Evolutionary conservation across 2,797 vertebrate species (phyloP).

Genomic region (Podarcis lilfordi): DNA sequence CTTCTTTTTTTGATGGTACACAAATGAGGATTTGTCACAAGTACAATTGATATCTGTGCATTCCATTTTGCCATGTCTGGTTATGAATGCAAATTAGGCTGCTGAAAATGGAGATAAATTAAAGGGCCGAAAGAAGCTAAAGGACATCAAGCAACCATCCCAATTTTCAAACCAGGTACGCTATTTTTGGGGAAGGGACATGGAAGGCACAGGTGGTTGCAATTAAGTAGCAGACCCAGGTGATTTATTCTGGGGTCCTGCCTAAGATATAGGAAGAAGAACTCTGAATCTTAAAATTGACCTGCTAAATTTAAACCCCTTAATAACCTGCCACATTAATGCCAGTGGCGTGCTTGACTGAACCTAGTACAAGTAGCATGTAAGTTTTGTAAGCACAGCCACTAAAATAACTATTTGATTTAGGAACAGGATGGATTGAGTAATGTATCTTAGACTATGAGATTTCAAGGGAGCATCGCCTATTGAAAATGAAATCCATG

Average conservation of each 20-base stretch:
- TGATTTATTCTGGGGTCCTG: background rate
- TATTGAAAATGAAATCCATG: slow-evolving; percentile 50
- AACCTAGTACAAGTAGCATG: slow-evolving; percentile 8
- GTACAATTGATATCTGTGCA: background rate
- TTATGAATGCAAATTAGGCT: background rate
- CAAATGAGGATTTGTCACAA: background rate
- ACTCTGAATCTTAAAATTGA: background rate
- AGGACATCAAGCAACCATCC: background rate
- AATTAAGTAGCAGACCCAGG: background rate
- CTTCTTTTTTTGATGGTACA: background rate
- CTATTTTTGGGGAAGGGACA: no score
- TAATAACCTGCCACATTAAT: background rate
- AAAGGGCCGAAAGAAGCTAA: background rate
- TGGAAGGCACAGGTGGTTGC: background rate
- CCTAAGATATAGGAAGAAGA: background rate
- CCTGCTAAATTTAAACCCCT: background rate
- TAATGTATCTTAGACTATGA: slow-evolving; percentile 61
- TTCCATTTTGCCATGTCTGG: background rate
- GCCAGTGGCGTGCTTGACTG: background rate
- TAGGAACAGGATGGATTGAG: slow-evolving; percentile 48
- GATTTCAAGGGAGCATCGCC: slow-evolving; percentile 46
- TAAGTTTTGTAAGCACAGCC: slow-evolving; percentile 48
- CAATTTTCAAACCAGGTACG: background rate
- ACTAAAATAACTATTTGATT: slow-evolving; percentile 59
- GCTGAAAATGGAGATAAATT: background rate